A percentile compares a stretch with the other conserved stretches of the same genome.
Conservation (phyloP, 1,140 invertebrate genomes). For the Micrasema longulum region DNA sequence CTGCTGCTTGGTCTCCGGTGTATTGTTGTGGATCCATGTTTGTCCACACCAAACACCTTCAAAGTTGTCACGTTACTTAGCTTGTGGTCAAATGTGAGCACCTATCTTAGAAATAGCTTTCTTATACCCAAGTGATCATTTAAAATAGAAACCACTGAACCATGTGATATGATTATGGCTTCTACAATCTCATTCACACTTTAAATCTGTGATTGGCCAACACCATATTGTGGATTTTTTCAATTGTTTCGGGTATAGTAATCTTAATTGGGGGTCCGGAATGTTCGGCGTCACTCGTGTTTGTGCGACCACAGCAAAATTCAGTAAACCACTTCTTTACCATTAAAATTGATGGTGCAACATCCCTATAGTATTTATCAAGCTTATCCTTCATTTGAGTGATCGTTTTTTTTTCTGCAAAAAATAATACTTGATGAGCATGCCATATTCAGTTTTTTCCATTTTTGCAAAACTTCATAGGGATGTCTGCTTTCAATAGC, state of each 20-base stretch:
- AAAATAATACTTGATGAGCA: no score
- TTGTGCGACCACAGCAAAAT: conserved; percentile 5
- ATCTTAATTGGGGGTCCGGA: not conserved
- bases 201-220: not conserved
- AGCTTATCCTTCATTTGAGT: no score
- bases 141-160: not conserved
- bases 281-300: not conserved
- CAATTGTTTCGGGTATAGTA: not conserved
- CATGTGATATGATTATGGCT: not conserved
- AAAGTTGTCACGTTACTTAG: not conserved
- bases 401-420: no score
- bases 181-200: not conserved
- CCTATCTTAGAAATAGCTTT: no score
- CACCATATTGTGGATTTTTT: no score
- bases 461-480: no score
- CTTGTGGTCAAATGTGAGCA: not conserved
- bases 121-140: not conserved
- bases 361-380: no score
- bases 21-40: not conserved
- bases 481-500: no score
- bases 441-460: no score
- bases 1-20: no score
- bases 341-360: conserved; percentile 10
- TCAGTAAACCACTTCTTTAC: conserved; percentile 9
- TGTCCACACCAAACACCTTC: not conserved